Evolutionary conservation across 2,888 invertebrate genomes (phyloP).

Genomic region (Calliscelio sp.): DNA sequence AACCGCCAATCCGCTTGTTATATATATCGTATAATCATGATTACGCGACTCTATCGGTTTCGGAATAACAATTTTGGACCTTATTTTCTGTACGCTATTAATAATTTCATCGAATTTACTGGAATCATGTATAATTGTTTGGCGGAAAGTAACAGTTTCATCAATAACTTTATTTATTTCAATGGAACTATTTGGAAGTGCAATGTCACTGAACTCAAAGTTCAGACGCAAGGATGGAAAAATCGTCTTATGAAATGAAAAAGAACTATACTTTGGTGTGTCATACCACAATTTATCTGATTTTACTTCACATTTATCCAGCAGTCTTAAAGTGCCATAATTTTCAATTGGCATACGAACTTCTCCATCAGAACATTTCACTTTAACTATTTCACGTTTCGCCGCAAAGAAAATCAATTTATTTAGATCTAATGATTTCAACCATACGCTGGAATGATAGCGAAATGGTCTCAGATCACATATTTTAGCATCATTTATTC

Average conservation of each 20-base stretch:
- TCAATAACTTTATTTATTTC: too few relatives aligned
- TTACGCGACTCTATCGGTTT: too few relatives aligned
- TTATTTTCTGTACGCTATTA: too few relatives aligned
- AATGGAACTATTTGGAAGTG: too few relatives aligned
- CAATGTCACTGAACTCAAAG: neutral
- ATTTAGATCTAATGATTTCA: neutral
- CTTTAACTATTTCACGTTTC: neutral
- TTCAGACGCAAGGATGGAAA: neutral
- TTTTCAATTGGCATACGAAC: neutral
- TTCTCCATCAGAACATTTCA: neutral
- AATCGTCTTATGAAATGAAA: neutral
- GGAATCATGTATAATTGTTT: too few relatives aligned
- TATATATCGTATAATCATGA: too few relatives aligned
- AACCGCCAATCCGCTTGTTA: too few relatives aligned
- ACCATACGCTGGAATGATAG: neutral
- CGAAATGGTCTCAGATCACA: neutral
- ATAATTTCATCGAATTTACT: too few relatives aligned
- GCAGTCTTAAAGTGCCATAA: neutral
- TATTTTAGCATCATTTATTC: neutral
- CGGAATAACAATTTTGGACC: too few relatives aligned
- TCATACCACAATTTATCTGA: neutral
- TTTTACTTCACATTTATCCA: neutral
- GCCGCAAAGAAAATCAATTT: conserved; percentile 10
- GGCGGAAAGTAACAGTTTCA: too few relatives aligned
- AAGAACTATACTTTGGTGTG: neutral